These are phyloP conservation scores for Diceros bicornis DNA, from an alignment of 2,797 vertebrate species.

Conservation along the genomic window DNA sequence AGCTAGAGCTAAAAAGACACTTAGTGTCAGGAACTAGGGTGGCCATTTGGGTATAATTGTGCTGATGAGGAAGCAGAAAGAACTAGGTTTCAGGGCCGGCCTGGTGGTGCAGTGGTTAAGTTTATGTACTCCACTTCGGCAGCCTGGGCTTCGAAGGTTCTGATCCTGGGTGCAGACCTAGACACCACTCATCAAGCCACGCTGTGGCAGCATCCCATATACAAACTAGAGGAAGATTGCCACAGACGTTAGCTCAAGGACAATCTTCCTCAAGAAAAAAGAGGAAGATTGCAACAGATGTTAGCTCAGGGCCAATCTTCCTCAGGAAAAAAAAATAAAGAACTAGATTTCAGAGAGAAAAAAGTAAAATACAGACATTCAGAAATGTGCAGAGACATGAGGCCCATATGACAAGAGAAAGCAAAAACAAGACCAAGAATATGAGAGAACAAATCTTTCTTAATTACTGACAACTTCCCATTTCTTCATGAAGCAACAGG, in stretches of 20 bases:
- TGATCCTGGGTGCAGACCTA: too few species aligned
- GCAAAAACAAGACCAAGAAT: background rate
- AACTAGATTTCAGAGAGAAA: constrained; percentile 36
- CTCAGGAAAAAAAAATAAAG: too few species aligned
- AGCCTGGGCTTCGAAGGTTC: too few species aligned
- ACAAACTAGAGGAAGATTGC: too few species aligned
- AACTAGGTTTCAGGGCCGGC: background rate
- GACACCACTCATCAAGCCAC: too few species aligned
- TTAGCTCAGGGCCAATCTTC: too few species aligned
- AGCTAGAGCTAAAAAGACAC: background rate
- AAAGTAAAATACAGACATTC: background rate
- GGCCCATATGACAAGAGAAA: background rate
- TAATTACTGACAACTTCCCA: constrained; percentile 35
- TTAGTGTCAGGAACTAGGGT: background rate
- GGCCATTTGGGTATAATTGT: background rate
- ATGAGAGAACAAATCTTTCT: background rate
- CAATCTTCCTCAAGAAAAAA: too few species aligned
- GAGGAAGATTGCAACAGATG: too few species aligned
- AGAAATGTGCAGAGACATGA: constrained; percentile 13
- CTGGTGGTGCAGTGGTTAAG: too few species aligned
- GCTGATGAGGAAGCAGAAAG: background rate
- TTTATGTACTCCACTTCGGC: too few species aligned
- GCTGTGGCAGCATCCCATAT: too few species aligned
- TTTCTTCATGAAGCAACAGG: constrained; percentile 45
- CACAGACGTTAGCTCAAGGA: too few species aligned